Evolutionary conservation across 2,797 vertebrate species (phyloP), one percentile per base, ranked within the genome.

Genomic region (Pelochelys cantorii): DNA sequence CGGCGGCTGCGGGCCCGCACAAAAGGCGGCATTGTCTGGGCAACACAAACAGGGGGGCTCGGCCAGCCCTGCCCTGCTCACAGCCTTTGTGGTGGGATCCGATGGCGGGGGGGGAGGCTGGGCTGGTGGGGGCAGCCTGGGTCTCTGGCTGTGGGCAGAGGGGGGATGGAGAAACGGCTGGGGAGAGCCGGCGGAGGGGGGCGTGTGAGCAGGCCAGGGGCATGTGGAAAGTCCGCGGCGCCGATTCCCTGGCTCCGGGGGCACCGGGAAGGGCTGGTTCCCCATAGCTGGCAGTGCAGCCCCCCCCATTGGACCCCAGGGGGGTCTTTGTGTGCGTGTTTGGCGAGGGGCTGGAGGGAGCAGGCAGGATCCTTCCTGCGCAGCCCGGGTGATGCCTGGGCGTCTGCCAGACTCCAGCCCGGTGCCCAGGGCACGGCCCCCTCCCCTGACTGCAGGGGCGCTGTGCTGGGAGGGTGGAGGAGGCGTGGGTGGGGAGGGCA

Each of bases 141-240:
- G 15, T 14, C 71, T 57, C 59, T 54, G 60, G 60, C 29, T 15
- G 14, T 37, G 27, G 25, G 29, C 82, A 25, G 78, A 88, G 53
- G 79, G 79, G 79, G 77, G 84, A 59, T 87, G 94, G 87, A 93
- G 86, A 74, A 60, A 88, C 87, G 59, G 96, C 91, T 79, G 93
- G 84, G 90, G 56, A 68, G 65, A 79, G 75, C 65, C 87, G 62
- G 71, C 42, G 85, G 83, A 85, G 79, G 90, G n/a, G 31, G 62
- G 3, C 9, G 59, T 29, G 59, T 29, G 13, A 60, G 59, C 1
- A 0, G 27, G 60, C 1, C 4, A 25, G 60, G 27, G 13, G 13
- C 14, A 13, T 15, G 60, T 2, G 3, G 27, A 13, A 18, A 65
- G 15, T 2, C 29, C 4, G 7, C 4, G 65, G n/a, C 3, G n/a